These are phyloP conservation scores for Cromileptes altivelis DNA, from an alignment of 2,113 vertebrate species.

Conservation along the genomic window DNA sequence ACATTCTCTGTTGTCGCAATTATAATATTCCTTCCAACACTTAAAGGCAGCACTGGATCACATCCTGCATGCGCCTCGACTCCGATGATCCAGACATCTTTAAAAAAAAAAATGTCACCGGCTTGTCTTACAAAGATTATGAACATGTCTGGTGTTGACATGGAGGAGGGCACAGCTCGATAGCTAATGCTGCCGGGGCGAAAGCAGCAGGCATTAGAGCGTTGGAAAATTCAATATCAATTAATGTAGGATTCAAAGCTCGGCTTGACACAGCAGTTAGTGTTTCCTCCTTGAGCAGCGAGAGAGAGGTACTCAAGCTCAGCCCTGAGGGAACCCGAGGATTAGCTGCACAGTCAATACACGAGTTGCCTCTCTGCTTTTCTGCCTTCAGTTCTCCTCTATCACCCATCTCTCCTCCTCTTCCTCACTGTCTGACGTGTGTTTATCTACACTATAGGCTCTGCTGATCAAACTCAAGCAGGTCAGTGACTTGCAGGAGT, in stretches of 20 bases:
- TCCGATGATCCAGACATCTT: slow-evolving; percentile 2
- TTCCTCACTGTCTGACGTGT: background rate
- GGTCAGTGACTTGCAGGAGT: slow-evolving; percentile 18
- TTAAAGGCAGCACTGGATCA: slow-evolving; percentile 10
- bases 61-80: background rate
- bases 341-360: slow-evolving; percentile 68
- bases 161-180: slow-evolving; percentile 24
- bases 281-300: slow-evolving; percentile 55
- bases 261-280: slow-evolving; percentile 66
- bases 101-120: background rate
- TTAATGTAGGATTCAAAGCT: slow-evolving; percentile 65
- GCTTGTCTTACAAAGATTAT: slow-evolving; percentile 32
- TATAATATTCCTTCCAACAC: background rate
- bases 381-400: background rate
- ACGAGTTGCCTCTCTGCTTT: slow-evolving; percentile 36
- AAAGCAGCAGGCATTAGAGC: slow-evolving; percentile 59
- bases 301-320: slow-evolving; percentile 44
- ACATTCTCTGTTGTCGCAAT: background rate
- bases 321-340: slow-evolving; percentile 41
- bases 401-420: background rate
- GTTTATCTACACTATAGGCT: slow-evolving; percentile 6
- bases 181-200: slow-evolving; percentile 33
- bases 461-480: slow-evolving; percentile 43
- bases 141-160: slow-evolving; percentile 25
- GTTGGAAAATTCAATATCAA: slow-evolving; percentile 76